A percentile compares a stretch with the other conserved stretches of the same genome.
Evolutionary conservation across 1,140 invertebrate species (phyloP).

Genomic region (Helicoverpa armigera): DNA sequence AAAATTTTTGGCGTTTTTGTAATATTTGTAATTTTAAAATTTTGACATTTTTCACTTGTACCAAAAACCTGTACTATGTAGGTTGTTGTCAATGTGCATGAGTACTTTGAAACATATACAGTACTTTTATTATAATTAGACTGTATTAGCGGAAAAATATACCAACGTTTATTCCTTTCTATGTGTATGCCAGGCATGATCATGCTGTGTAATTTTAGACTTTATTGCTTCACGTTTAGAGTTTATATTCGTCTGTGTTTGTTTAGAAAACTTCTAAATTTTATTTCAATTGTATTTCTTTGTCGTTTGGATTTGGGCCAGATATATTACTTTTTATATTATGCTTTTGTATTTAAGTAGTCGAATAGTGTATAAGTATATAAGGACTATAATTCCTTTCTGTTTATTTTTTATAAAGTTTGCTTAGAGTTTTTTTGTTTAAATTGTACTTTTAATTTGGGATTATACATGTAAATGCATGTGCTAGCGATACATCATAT

Average conservation of each 20-base stretch:
- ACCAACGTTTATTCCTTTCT: slow-evolving; percentile 2
- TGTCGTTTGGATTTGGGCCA: not conserved
- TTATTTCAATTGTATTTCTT: not conserved
- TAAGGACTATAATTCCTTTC: no score
- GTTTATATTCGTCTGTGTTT: not conserved
- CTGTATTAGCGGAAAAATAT: not conserved
- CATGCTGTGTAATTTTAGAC: slow-evolving; percentile 8
- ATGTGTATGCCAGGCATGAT: slow-evolving; percentile 21
- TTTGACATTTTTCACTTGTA: not conserved
- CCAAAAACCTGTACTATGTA: slow-evolving; percentile 24
- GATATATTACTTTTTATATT: no score
- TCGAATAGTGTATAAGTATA: no score
- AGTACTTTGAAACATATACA: slow-evolving; percentile 16
- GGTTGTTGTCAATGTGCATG: slow-evolving; percentile 32
- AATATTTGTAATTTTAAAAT: not conserved
- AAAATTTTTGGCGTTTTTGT: no score
- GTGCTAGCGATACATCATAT: no score
- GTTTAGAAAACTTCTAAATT: not conserved
- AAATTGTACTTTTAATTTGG: no score
- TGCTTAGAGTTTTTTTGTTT: no score
- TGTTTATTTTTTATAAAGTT: no score
- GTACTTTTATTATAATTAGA: not conserved
- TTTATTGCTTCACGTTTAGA: not conserved
- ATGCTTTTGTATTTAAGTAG: no score
- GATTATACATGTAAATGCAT: no score